Evolutionary conservation across 2,797 vertebrate species (phyloP).

Genomic region (Enteromius viviparus): DNA sequence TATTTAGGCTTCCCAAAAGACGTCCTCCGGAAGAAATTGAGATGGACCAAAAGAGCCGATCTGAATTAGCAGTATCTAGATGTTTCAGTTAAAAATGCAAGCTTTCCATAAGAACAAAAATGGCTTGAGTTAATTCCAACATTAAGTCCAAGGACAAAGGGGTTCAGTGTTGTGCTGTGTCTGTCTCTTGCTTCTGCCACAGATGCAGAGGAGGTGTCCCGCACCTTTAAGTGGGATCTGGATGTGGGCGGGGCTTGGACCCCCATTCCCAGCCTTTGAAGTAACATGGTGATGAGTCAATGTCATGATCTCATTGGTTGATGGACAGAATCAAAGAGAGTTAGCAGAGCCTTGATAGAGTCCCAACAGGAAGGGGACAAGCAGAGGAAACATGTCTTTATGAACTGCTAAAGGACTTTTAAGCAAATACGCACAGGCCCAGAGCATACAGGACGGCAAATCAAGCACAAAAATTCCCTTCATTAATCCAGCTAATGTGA

Average conservation of each 20-base stretch:
- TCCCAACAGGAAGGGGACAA: constrained; percentile 87
- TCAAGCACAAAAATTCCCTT: constrained; percentile 33
- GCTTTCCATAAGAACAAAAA: constrained; percentile 37
- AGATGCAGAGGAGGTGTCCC: constrained; percentile 64
- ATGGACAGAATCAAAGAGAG: constrained; percentile 84
- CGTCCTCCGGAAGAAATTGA: neutral
- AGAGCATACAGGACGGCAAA: constrained; percentile 52
- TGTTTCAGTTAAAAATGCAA: constrained; percentile 14
- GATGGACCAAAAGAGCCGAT: neutral
- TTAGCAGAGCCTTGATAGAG: constrained; percentile 92
- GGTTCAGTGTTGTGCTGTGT: constrained; percentile 45
- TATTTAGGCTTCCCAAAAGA: constrained; percentile 50
- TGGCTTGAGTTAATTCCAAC: constrained; percentile 60
- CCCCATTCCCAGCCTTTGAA: constrained; percentile 82
- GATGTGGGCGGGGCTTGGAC: constrained; percentile 73
- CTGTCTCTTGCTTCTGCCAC: constrained; percentile 51
- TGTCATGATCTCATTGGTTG: constrained; percentile 78
- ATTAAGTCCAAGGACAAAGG: constrained; percentile 57
- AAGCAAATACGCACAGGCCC: constrained; percentile 82
- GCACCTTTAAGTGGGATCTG: constrained; percentile 75
- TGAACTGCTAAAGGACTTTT: constrained; percentile 89
- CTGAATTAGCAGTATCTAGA: neutral
- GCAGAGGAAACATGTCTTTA: constrained; percentile 87
- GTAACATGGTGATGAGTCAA: constrained; percentile 77
- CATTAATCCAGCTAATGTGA: constrained; percentile 52